These are phyloP conservation scores for Ericerus pela DNA, from an alignment of 1,140 invertebrate genomes.

Conservation along the genomic window DNA sequence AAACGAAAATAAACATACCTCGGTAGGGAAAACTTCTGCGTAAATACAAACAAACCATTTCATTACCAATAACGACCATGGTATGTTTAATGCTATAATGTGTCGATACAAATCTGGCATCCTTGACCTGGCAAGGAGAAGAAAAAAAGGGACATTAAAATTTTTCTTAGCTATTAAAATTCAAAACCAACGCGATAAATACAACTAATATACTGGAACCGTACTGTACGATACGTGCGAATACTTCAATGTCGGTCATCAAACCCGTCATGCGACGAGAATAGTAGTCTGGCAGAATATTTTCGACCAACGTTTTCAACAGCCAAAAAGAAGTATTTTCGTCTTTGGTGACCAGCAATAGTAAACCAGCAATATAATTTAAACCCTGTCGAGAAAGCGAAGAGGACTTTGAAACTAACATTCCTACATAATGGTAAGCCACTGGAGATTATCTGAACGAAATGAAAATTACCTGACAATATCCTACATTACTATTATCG, in stretches of 20 bases:
- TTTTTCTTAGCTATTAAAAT: too few species aligned
- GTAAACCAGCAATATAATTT: slow-evolving; percentile 78
- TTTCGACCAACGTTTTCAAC: slow-evolving; percentile 69
- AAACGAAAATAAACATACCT: slow-evolving; percentile 36
- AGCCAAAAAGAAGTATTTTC: slow-evolving; percentile 87
- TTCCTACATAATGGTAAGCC: not conserved
- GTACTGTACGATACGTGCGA: slow-evolving; percentile 63
- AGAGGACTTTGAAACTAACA: too few species aligned
- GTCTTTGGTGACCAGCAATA: slow-evolving; percentile 68
- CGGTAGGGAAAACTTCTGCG: slow-evolving; percentile 77
- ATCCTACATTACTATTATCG: slow-evolving; percentile 70
- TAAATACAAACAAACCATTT: slow-evolving; percentile 92
- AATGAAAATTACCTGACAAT: slow-evolving; percentile 61
- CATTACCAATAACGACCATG: slow-evolving; percentile 73
- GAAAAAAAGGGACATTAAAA: too few species aligned
- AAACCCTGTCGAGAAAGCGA: slow-evolving; percentile 44
- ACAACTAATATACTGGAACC: slow-evolving; percentile 3
- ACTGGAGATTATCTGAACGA: not conserved
- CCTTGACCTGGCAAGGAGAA: slow-evolving; percentile 50
- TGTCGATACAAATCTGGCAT: slow-evolving; percentile 64
- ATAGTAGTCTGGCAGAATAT: slow-evolving; percentile 76
- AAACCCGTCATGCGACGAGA: slow-evolving; percentile 73
- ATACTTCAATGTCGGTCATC: slow-evolving; percentile 69
- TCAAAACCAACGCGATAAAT: too few species aligned
- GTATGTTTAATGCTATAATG: slow-evolving; percentile 55